These are phyloP conservation scores for Brachyrhaphis roseni DNA, from an alignment of 2,797 vertebrate genomes.

Conservation along the genomic window DNA sequence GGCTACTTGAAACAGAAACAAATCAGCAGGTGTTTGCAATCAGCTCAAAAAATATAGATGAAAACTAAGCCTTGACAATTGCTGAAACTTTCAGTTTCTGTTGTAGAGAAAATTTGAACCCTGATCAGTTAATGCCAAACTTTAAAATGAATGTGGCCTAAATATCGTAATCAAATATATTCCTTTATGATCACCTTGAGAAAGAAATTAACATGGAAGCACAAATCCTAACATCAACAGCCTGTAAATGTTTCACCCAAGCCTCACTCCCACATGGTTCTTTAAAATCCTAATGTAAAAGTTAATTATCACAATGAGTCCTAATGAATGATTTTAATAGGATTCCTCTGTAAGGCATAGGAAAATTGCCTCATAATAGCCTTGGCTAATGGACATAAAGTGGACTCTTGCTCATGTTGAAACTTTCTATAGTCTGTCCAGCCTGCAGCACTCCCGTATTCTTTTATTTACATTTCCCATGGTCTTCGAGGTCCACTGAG, in stretches of 20 bases:
- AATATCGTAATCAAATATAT: background rate
- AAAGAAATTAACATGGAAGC: background rate
- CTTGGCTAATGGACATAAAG: constrained; percentile 58
- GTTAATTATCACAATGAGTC: constrained; percentile 50
- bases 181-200: background rate
- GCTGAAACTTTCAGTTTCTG: background rate
- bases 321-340: constrained; percentile 66
- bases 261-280: constrained; percentile 42
- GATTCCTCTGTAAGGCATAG: constrained; percentile 56
- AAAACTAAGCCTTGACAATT: background rate
- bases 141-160: background rate
- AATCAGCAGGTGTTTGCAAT: constrained; percentile 40
- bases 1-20: constrained; percentile 35
- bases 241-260: constrained; percentile 1
- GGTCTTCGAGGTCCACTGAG: constrained; percentile 59
- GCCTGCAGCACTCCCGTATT: constrained; percentile 63
- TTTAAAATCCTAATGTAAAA: constrained; percentile 36
- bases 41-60: constrained; percentile 18
- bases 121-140: background rate
- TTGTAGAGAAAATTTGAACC: constrained; percentile 25
- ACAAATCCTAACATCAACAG: background rate
- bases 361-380: constrained; percentile 61
- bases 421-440: constrained; percentile 58
- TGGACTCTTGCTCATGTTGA: constrained; percentile 56
- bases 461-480: constrained; percentile 79